Evolutionary conservation across 92 coral and sea anemone species (phyloP), one percentile per base, ranked within the genome.

Genomic region (Palythoa grandiflora): DNA sequence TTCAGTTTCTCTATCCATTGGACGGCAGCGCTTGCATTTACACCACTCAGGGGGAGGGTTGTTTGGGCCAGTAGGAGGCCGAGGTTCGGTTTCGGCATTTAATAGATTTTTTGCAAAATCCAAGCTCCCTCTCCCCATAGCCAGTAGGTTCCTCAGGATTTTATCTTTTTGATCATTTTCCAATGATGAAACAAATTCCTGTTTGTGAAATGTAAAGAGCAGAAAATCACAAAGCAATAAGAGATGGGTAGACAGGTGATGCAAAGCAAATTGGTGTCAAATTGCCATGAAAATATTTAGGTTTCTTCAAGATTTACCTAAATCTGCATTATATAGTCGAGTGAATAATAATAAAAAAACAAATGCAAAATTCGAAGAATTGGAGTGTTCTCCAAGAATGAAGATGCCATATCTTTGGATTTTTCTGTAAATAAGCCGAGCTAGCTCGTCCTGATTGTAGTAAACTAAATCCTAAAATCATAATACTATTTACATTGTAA

Each of bases 381-480:
- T 68, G 3, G 72, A 68, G 61, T 54, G 72, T 68, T 68, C 50
- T 71, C 76, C 13, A 11, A 12, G n/a, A n/a, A n/a, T n/a, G n/a
- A n/a, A n/a, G 50, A 9, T 71, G 51, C 50, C 76, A 71, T 7
- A 71, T 13, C 50, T 37, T 71, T 71, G 47, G 7, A 37, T 36
- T 71, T 71, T 37, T 71, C 76, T 71, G n/a, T 17, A 54, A 68
- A 68, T 38, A 68, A 68, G 72, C 72, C 38, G 38, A 68, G 72
- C 72, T 68, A 68, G 72, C 72, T 68, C 3, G 72, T 19, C 72
- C 37, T 68, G 72, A 68, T 68, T 20, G 19, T 68, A 68, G 38
- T 68, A 19, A 68, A 68, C 72, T 68, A 68, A 71, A 71, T 71
- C 76, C 76, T 71, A 50, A 71, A 36, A 71, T 71, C 51, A 50